phyloP scores from a whole-genome alignment of 2,888 invertebrate genomes.

The Eilema depressum region DNA sequence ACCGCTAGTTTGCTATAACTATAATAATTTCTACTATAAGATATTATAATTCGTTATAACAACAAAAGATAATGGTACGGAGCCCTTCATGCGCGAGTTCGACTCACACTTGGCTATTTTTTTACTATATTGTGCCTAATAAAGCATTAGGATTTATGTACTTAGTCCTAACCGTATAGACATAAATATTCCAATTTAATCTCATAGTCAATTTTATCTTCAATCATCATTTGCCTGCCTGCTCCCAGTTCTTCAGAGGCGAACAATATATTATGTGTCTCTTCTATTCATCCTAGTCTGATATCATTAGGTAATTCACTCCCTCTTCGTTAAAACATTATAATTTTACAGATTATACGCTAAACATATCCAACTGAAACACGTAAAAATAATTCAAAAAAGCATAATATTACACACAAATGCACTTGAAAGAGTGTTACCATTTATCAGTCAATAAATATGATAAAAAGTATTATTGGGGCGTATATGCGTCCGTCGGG shows the following conservation, averaged over 20 bases:
- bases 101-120: too few species aligned
- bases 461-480: slow-evolving; percentile 86
- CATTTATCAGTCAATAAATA: slow-evolving; percentile 87
- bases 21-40: too few species aligned
- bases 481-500: slow-evolving; percentile 80
- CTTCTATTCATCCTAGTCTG: not conserved
- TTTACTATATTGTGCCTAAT: too few species aligned
- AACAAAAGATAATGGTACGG: too few species aligned
- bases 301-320: not conserved
- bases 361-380: slow-evolving; percentile 9
- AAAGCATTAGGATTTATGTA: too few species aligned
- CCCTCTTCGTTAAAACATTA: not conserved
- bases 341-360: not conserved
- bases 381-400: slow-evolving; percentile 41
- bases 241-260: not conserved
- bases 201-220: not conserved
- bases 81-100: too few species aligned
- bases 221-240: not conserved
- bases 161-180: too few species aligned
- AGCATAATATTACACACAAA: slow-evolving; percentile 69
- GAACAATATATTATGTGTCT: not conserved
- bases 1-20: too few species aligned
- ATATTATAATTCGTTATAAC: too few species aligned
- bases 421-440: slow-evolving; percentile 76
- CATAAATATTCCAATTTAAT: too few species aligned